Evolutionary conservation across 2,113 vertebrate genomes (phyloP).

Genomic region (Ploceus nigricollis): DNA sequence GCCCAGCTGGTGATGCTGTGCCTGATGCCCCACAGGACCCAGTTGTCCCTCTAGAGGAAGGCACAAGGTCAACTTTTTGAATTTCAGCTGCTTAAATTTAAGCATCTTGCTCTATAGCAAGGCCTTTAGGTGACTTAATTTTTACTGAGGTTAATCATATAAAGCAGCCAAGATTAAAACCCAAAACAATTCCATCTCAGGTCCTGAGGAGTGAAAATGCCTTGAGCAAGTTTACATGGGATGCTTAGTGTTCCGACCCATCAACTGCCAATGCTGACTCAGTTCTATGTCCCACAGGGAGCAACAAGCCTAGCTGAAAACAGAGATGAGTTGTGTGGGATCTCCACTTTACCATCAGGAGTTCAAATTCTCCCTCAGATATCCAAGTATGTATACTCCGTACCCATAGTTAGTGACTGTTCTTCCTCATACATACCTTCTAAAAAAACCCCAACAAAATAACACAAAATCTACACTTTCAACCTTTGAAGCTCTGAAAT

Average conservation of each 20-base stretch:
- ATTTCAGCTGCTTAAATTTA: neutral
- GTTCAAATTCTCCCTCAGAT: neutral
- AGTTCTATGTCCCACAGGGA: neutral
- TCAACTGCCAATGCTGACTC: neutral
- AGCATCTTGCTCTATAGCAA: neutral
- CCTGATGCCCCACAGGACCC: neutral
- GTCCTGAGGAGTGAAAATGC: neutral
- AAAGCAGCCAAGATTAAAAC: neutral
- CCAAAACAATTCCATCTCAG: neutral
- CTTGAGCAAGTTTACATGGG: neutral
- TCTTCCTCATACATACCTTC: neutral
- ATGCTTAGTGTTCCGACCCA: neutral
- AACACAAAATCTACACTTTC: neutral
- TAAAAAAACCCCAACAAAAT: neutral
- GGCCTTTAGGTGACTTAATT: neutral
- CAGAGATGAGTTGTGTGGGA: neutral
- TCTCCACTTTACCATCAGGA: accelerated
- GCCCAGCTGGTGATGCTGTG: accelerated
- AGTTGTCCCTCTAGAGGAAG: neutral
- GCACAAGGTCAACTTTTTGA: neutral
- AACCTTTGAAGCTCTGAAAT: neutral
- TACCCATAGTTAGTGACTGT: too few relatives aligned
- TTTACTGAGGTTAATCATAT: neutral
- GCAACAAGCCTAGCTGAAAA: neutral
- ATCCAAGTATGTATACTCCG: neutral